A percentile compares a stretch with the other conserved stretches of the same genome.
These are phyloP conservation scores for Dermatophagoides farinae DNA, from an alignment of 1,140 invertebrate species.

Conservation along the genomic window DNA sequence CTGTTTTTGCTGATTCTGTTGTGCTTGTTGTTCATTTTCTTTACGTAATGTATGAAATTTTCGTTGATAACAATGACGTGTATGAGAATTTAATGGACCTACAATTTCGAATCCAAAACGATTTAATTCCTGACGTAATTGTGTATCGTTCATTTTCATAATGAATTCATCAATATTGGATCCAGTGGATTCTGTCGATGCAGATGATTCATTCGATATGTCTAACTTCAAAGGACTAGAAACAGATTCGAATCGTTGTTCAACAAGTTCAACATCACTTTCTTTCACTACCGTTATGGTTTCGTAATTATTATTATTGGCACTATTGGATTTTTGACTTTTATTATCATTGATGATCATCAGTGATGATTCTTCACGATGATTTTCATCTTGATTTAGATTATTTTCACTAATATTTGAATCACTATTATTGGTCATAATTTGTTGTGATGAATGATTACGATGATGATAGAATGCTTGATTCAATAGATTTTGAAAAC, in stretches of 20 bases:
- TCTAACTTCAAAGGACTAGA: background rate
- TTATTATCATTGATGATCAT: too few species aligned
- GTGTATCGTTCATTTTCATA: constrained; percentile 2
- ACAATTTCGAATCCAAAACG: background rate
- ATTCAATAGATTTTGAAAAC: too few species aligned
- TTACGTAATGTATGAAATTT: background rate
- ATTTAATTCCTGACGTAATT: background rate
- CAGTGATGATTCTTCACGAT: too few species aligned
- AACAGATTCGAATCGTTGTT: background rate
- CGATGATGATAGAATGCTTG: too few species aligned
- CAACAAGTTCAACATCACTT: constrained; percentile 1
- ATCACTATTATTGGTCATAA: too few species aligned
- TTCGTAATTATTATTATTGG: background rate
- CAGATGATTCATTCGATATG: background rate
- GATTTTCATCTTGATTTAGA: too few species aligned
- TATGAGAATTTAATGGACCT: background rate
- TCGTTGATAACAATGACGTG: background rate
- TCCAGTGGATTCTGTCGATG: background rate
- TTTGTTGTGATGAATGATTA: too few species aligned
- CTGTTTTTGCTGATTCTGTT: background rate
- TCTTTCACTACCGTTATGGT: background rate
- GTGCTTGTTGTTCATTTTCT: background rate
- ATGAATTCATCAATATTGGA: background rate
- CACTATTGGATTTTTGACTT: background rate
- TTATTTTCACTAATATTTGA: too few species aligned